Evolutionary conservation across 2,113 vertebrate genomes (phyloP), one percentile per base, ranked within the genome.

Genomic region (Scartelaos histophorus): DNA sequence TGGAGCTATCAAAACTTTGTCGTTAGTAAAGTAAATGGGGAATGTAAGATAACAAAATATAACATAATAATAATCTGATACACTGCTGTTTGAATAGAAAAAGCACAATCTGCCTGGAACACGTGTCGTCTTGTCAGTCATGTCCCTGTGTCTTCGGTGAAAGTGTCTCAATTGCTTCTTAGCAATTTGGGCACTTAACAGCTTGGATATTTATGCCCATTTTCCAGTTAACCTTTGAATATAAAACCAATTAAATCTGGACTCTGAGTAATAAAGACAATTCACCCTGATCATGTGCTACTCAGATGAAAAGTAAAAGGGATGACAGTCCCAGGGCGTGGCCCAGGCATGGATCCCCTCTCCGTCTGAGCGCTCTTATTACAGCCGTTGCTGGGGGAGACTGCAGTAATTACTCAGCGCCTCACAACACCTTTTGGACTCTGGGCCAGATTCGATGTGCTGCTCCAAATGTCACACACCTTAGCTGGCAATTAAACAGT

Each of bases 401-500:
- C 66, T 71, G 78, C 82, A 70, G 12, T 88, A 93, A 94, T 92
- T 92, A 90, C 77, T 78, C 85, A 66, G 87, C 86, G 81, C 81
- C 87, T 92, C 88, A 90, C 79, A 92, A 92, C 92, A 93, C 87
- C 83, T 93, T 85, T 87, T 90, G 85, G 90, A 94, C 88, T 88
- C 89, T 88, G 87, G 88, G 82, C 88, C 86, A 91, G 84, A 91
- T 82, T 81, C 64, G 79, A 89, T 90, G 81, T 80, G 88, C 71
- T 82, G 69, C 86, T 90, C 76, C 82, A 92, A 93, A 93, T 92
- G 91, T 92, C 91, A 91, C 83, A 71, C 83, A 86, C 84, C 89
- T 89, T 66, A 81, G 74, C 64, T 86, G 84, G 78, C 90, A 92
- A 92, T 92, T 92, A 92, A 87, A 86, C 66, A 73, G 51, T 61